These are phyloP conservation scores for Microtus montanus DNA, from an alignment of 2,113 vertebrate genomes.

Conservation along the genomic window DNA sequence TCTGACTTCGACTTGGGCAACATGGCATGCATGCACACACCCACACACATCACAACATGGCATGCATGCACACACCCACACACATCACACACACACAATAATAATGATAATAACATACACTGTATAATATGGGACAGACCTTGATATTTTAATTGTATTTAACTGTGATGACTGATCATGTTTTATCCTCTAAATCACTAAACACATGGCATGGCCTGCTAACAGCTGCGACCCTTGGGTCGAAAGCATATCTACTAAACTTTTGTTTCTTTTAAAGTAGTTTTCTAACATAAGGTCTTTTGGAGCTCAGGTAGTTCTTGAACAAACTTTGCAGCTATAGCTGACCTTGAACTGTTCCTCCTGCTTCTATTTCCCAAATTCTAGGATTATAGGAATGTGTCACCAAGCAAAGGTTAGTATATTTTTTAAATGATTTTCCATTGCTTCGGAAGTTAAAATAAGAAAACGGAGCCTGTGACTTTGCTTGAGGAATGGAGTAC, in stretches of 20 bases:
- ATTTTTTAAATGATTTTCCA: background rate
- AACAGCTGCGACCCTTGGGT: background rate
- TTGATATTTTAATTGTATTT: background rate
- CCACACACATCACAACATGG: background rate
- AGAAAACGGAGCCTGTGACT: background rate
- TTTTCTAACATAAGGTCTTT: background rate
- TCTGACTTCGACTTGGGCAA: background rate
- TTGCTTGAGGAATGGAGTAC: background rate
- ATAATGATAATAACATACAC: no score
- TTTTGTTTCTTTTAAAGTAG: background rate
- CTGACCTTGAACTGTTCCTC: background rate
- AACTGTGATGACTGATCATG: background rate
- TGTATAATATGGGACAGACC: background rate
- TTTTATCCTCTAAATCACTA: background rate
- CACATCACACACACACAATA: background rate
- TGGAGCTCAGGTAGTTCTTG: background rate
- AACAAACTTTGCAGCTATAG: background rate
- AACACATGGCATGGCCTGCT: background rate
- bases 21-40: no score
- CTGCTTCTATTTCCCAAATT: background rate
- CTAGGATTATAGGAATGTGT: background rate
- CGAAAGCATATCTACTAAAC: background rate
- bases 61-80: no score
- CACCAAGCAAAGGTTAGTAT: background rate
- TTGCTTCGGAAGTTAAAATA: background rate